Conservation (phyloP, 2,888 invertebrate genomes). For the Andrena haemorrhoa region DNA sequence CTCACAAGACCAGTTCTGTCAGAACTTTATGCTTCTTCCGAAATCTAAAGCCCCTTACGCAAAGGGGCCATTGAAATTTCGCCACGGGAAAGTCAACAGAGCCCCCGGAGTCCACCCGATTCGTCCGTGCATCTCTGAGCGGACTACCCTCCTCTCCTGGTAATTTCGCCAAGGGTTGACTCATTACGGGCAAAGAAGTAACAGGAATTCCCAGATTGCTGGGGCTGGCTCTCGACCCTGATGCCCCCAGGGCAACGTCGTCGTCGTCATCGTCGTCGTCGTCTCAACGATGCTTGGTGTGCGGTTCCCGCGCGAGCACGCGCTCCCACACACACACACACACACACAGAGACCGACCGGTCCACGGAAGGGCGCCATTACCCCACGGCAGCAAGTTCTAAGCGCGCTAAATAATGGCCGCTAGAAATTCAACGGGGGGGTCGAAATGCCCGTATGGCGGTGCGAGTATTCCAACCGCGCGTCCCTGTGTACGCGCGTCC, state of each 20-base stretch:
- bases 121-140: conserved; percentile 29
- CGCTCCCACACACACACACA: conserved; percentile 7
- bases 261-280: conserved; percentile 52
- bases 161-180: conserved; percentile 79
- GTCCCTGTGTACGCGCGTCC: conserved; percentile 38
- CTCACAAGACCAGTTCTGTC: too few species aligned
- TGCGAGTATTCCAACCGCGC: conserved; percentile 62
- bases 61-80: conserved; percentile 5
- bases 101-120: conserved; percentile 17
- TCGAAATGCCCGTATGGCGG: conserved; percentile 75
- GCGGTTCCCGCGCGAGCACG: conserved; percentile 41
- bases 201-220: conserved; percentile 77
- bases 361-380: conserved; percentile 76
- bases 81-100: conserved; percentile 9
- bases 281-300: conserved; percentile 36
- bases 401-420: conserved; percentile 84
- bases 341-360: not conserved
- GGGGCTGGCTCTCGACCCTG: conserved; percentile 26
- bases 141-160: conserved; percentile 68
- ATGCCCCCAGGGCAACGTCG: conserved; percentile 53
- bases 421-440: conserved; percentile 79
- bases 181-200: conserved; percentile 76
- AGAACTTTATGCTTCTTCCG: not conserved
- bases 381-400: conserved; percentile 81
- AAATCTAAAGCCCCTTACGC: not conserved